Percentiles rank a stretch among this genome's conserved stretches.
phyloP scores from a whole-genome alignment of 2,113 vertebrate genomes.

The Casuarius casuarius region DNA sequence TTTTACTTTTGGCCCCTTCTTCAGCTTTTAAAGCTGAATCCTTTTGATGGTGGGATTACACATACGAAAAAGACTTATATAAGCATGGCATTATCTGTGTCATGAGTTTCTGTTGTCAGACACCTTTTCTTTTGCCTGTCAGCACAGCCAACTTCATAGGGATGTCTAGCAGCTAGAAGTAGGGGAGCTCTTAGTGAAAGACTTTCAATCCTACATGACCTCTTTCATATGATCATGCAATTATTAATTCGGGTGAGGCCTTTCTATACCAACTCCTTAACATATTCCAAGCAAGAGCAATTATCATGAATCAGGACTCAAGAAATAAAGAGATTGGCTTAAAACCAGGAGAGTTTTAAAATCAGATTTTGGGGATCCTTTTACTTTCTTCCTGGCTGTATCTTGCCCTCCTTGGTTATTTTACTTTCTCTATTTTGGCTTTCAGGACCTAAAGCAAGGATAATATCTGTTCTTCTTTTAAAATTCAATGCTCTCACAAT shows the following conservation, averaged over 20 bases:
- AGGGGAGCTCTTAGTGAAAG: not conserved
- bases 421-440: not conserved
- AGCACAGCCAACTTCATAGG: not conserved
- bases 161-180: not conserved
- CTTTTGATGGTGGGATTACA: not conserved
- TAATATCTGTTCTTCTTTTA: not conserved
- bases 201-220: not conserved
- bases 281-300: no score
- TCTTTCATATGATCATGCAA: not conserved
- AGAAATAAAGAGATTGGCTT: not conserved
- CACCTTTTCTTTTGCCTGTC: not conserved
- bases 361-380: not conserved
- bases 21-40: not conserved
- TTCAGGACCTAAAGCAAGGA: not conserved
- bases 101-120: not conserved
- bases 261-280: no score
- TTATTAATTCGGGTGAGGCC: not conserved
- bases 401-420: not conserved
- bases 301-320: not conserved
- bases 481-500: not conserved
- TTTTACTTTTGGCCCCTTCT: not conserved
- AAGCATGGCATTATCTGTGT: not conserved
- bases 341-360: not conserved
- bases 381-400: not conserved
- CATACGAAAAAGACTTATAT: not conserved